phyloP scores from a whole-genome alignment of 1,140 invertebrate genomes.

The Apis mellifera region Amel_HAv3.1 CM009931.2:19691501-19692000 shows the following conservation, averaged over 20 bases:
- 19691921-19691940: slow-evolving; percentile 3
- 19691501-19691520: no score
- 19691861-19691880: neutral
- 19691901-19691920: neutral
- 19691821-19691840: slow-evolving; percentile 38
- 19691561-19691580: no score
- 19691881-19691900: no score
- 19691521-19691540: no score
- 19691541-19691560: no score
- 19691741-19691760: slow-evolving; percentile 94
- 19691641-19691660: neutral
- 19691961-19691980: slow-evolving; percentile 62
- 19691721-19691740: slow-evolving; percentile 91
- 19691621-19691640: no score
- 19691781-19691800: slow-evolving; percentile 96
- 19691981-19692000: slow-evolving; percentile 43
- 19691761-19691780: slow-evolving; percentile 94
- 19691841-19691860: neutral
- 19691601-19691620: no score
- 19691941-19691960: slow-evolving; percentile 58
- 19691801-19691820: slow-evolving; percentile 92
- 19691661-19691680: neutral
- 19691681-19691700: slow-evolving; percentile 66
- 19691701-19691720: slow-evolving; percentile 93
- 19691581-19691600: no score